Percentiles rank a stretch among this genome's conserved stretches.
Conservation (phyloP, 2,888 invertebrate genomes). For the Abscondita cerata region DNA sequence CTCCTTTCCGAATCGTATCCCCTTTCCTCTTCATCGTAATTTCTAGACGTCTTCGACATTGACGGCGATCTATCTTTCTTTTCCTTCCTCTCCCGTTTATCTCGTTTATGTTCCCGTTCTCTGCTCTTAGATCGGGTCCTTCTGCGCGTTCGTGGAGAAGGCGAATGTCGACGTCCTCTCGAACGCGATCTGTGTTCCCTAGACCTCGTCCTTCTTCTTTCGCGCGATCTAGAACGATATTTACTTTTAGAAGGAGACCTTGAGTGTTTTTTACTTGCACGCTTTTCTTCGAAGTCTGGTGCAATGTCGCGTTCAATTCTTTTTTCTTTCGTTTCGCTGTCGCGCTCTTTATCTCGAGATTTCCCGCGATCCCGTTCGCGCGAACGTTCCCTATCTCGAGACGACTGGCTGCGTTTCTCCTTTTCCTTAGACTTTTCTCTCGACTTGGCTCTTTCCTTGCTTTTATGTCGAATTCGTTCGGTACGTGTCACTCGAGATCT, state of each 20-base stretch:
- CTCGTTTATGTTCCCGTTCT: constrained; percentile 50
- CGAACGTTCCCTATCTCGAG: constrained; percentile 56
- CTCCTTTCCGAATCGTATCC: constrained; percentile 57
- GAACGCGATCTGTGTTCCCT: constrained; percentile 60
- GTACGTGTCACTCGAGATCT: constrained; percentile 51
- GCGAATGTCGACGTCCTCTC: constrained; percentile 55
- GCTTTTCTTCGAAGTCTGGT: constrained; percentile 52
- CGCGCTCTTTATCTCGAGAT: constrained; percentile 51
- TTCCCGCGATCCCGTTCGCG: constrained; percentile 55
- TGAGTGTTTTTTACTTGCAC: constrained; percentile 58
- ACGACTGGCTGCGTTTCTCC: constrained; percentile 36
- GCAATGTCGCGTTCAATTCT: constrained; percentile 52
- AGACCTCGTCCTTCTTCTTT: constrained; percentile 59
- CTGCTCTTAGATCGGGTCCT: constrained; percentile 53
- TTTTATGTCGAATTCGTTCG: constrained; percentile 38
- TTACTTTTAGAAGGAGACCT: constrained; percentile 64
- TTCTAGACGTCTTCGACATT: constrained; percentile 58
- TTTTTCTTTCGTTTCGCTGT: constrained; percentile 53
- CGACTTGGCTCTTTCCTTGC: constrained; percentile 48
- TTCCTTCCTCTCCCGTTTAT: constrained; percentile 47
- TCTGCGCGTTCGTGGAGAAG: constrained; percentile 53
- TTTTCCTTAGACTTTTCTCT: constrained; percentile 45
- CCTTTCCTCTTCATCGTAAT: constrained; percentile 63
- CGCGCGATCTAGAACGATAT: constrained; percentile 65
- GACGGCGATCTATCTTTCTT: constrained; percentile 52